Evolutionary conservation across 2,113 vertebrate species (phyloP), one percentile per base, ranked within the genome.

Genomic region (Mohoua ochrocephala): DNA sequence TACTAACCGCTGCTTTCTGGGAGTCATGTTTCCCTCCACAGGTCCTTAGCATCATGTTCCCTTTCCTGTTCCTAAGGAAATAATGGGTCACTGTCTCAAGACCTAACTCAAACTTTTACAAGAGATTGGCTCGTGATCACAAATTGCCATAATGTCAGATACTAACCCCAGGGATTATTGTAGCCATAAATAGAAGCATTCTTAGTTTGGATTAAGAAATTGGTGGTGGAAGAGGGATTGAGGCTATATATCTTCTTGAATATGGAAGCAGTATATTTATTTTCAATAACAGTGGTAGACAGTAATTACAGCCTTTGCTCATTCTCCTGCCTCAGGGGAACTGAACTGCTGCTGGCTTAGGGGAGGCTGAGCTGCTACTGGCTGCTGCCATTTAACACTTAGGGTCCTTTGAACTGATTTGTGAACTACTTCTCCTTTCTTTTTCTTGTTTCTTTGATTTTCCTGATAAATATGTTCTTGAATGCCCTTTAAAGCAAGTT

Each of bases 221-320:
- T 78, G 16, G 5, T n/a, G 31, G 5, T 22, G 26, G 7, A 59
- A 68, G n/a, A 68, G 9, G 18, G 10, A 45, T 28, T 44, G 63
- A 73, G 45, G 31, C 33, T 69, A 3, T 68, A 24, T 71, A 78
- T 91, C 30, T 78, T 75, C 35, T 60, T 78, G 61, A 91, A 64
- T 92, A 56, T 65, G 37, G n/a, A 90, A 77, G 67, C 65, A 65
- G 41, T 76, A 35, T 83, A 80, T 91, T 93, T 95, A 45, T 93
- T 95, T 88, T 64, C n/a, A 28, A 37, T 83, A 92, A 57, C 75
- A 88, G 57, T 77, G 23, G 49, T 52, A 92, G 82, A 61, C n/a
- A 49, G 78, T 88, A 94, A 95, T 95, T 93, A 83, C 53, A 90
- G 67, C 63, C 71, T 83, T 93, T 85, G 64, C 63, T 90, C 53